Evolutionary conservation across 2,113 vertebrate species (phyloP).

Genomic region (Colossoma macropomum): DNA sequence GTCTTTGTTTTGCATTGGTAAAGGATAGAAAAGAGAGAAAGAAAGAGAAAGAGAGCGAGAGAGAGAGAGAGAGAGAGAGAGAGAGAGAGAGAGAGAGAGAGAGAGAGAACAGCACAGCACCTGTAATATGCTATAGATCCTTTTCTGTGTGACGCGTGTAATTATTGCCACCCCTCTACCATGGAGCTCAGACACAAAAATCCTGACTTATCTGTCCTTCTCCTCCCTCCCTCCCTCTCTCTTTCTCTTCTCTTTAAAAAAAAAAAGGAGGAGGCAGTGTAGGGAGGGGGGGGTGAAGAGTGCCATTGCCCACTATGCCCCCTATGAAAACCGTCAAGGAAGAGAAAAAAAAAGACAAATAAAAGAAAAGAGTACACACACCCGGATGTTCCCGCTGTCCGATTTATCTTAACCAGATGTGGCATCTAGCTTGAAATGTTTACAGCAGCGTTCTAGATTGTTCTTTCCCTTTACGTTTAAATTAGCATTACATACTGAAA

Average conservation of each 20-base stretch:
- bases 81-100: conserved; percentile 53
- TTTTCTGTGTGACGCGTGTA: conserved; percentile 56
- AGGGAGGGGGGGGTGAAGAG: background rate
- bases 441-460: background rate
- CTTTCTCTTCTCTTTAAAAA: conserved; percentile 21
- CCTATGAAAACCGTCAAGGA: conserved; percentile 2
- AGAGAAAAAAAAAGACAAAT: conserved; percentile 19
- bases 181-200: conserved; percentile 42
- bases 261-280: conserved; percentile 8
- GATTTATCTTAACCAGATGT: conserved; percentile 39
- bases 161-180: conserved; percentile 53
- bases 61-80: conserved; percentile 52
- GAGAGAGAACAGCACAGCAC: too few relatives aligned
- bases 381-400: conserved; percentile 1
- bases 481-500: background rate
- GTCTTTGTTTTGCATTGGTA: conserved; percentile 77
- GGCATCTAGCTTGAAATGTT: conserved; percentile 6
- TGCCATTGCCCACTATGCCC: conserved; percentile 22
- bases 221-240: conserved; percentile 25
- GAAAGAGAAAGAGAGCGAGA: conserved; percentile 40
- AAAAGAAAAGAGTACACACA: conserved; percentile 7
- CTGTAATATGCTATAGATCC: conserved; percentile 63
- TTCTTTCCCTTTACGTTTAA: background rate
- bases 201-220: conserved; percentile 55
- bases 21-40: conserved; percentile 60